Evolutionary conservation across 2,888 invertebrate genomes (phyloP).

Genomic region (Parnassius mnemosyne): DNA sequence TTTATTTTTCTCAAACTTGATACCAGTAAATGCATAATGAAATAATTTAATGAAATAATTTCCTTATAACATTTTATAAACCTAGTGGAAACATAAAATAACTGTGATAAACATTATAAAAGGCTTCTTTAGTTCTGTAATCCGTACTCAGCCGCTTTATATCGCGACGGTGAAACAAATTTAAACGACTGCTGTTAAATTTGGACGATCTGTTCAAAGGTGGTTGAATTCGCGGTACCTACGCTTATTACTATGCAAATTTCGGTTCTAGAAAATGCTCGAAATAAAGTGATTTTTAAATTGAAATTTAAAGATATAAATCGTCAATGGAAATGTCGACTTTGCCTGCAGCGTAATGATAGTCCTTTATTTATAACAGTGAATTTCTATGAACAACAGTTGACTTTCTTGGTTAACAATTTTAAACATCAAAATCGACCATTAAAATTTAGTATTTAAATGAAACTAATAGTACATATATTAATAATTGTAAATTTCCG

Average conservation of each 20-base stretch:
- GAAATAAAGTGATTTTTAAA: constrained; percentile 2
- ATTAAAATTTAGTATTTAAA: too few relatives aligned
- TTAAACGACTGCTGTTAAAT: constrained; percentile 5
- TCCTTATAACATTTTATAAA: too few relatives aligned
- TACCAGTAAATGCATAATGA: neutral
- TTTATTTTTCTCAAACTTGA: too few relatives aligned
- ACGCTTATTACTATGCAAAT: constrained; percentile 13
- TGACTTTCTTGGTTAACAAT: too few relatives aligned
- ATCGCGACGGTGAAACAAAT: constrained; percentile 3
- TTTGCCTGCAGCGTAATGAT: too few relatives aligned
- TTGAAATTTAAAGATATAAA: neutral
- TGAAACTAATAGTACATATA: too few relatives aligned
- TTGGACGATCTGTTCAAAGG: constrained; percentile 2
- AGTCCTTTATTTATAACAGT: too few relatives aligned
- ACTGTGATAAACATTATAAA: neutral
- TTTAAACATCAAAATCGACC: too few relatives aligned
- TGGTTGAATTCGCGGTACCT: constrained; percentile 1
- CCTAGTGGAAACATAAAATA: neutral
- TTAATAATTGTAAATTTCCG: too few relatives aligned
- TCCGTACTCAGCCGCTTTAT: constrained; percentile 3
- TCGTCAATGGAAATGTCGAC: too few relatives aligned
- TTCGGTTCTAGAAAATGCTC: neutral
- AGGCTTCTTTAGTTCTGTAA: constrained; percentile 5
- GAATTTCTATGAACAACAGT: too few relatives aligned
- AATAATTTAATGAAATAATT: neutral